phyloP scores from a whole-genome alignment of 2,113 vertebrate species.

The Pimephales promelas region DNA sequence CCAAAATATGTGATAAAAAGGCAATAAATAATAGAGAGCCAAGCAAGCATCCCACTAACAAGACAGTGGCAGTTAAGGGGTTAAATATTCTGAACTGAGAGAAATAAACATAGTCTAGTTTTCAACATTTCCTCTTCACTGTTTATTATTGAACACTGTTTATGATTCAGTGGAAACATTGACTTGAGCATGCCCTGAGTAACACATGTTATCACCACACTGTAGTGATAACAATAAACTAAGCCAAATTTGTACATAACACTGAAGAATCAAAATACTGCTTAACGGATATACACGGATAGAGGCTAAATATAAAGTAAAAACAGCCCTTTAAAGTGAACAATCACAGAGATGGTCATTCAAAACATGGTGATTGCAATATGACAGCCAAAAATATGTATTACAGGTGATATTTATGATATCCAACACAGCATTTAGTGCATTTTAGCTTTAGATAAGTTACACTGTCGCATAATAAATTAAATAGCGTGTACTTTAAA shows the following conservation, averaged over 20 bases:
- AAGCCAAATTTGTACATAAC: not conserved
- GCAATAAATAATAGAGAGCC: too few relatives aligned
- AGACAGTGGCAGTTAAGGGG: too few relatives aligned
- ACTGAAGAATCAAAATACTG: not conserved
- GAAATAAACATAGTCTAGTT: not conserved
- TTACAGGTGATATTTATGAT: not conserved
- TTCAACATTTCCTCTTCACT: not conserved
- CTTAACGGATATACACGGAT: not conserved
- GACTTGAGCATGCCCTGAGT: constrained; percentile 16
- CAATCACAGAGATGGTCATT: not conserved
- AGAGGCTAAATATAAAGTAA: not conserved
- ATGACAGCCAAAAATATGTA: not conserved
- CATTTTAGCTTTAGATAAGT: not conserved
- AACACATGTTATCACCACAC: constrained; percentile 1
- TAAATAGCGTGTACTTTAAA: not conserved
- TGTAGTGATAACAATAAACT: not conserved
- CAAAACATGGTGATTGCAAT: not conserved
- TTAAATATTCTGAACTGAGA: not conserved
- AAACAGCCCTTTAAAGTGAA: not conserved
- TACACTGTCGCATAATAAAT: not conserved
- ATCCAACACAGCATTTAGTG: not conserved
- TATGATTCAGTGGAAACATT: not conserved
- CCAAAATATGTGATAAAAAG: too few relatives aligned
- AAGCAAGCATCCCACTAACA: too few relatives aligned
- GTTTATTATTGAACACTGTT: not conserved